phyloP scores from a whole-genome alignment of 2,113 vertebrate species.

The Misgurnus mizolepis region DNA sequence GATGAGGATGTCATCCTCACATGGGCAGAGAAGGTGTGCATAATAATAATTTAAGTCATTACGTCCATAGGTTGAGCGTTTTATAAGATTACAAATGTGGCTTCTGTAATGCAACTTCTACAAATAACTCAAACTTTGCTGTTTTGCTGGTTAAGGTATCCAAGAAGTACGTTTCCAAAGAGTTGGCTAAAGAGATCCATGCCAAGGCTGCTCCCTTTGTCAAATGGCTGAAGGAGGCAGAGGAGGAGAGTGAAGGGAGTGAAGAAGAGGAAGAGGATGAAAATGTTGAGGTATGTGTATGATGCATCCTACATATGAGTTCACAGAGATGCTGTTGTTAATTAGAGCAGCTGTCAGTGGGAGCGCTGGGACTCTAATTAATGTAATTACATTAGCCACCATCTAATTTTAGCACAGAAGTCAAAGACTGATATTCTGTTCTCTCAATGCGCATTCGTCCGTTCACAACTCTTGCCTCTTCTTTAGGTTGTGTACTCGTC shows the following conservation, averaged over 20 bases:
- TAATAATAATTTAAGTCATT: neutral
- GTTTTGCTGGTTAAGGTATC: conserved; percentile 77
- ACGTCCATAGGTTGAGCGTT: no score
- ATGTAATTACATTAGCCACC: conserved; percentile 16
- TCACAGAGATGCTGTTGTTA: neutral
- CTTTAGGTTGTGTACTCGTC: conserved; percentile 93
- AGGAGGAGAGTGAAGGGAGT: conserved; percentile 94
- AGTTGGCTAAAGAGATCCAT: conserved; percentile 98
- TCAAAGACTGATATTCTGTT: no score
- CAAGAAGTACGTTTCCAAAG: conserved; percentile 97
- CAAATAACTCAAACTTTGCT: neutral
- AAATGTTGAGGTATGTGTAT: conserved; percentile 84
- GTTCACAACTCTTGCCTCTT: conserved; percentile 35
- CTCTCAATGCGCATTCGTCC: neutral
- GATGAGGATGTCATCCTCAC: conserved; percentile 95
- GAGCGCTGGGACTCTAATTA: conserved; percentile 10
- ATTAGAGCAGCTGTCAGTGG: conserved; percentile 6
- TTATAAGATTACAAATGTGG: no score
- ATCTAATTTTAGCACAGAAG: neutral
- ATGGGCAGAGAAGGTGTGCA: conserved; percentile 92
- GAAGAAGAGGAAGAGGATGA: conserved; percentile 86
- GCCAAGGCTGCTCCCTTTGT: conserved; percentile 95
- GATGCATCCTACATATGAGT: neutral
- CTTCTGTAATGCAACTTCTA: no score
- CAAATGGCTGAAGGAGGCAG: conserved; percentile 97